Base-by-base conservation (phyloP, 1,140 invertebrate species). In the Drosophila pseudoobscura region DNA sequence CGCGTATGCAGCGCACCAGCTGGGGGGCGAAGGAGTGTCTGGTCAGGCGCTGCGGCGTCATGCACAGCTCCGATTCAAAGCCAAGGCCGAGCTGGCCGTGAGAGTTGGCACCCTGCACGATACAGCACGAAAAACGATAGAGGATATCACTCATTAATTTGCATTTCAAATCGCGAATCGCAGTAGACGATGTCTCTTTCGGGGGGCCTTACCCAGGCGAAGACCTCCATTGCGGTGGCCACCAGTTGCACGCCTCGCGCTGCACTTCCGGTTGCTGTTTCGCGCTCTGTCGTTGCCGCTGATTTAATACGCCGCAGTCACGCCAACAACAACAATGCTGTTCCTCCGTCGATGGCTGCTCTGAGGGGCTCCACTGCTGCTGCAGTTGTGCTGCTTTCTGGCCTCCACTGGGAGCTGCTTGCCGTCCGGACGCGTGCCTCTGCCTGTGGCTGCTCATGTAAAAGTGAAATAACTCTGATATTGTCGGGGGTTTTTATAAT, bases 71-170 rank as follows among this genome's bases (percentile, higher is more conserved):
- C 63, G 93, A 94, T 74, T 93, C 92, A 62, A 92, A 91, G 61
- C 94, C 95, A 83, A 95, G 92, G 58, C 95, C 95, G 31, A 97
- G 92, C 91, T 97, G 96, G 46, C 96, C 96, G 91, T 96, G 95
- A 73, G 95, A 96, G 92, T 97, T 97, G 58, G 96, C 96, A 82
- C 96, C 96, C 96, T 96, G 85, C 58, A 56, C 20, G 20, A 20
- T 2, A 20, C 1, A 1, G 20, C 22, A 50, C 29, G 31, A 73
- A 72, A 72, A 63, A 41, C 17, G 24, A 49, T 62, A 55, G 20
- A 79, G 78, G 83, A 88, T 88, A 76, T 89, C 55, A 62, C 66
- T 88, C 83, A 83, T 88, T 88, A 88, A 88, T 88, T 88, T 88
- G 83, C 78, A 88, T 50, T 88, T 79, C 83, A 89, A 88, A 89